Percentiles rank a stretch among this genome's conserved stretches.
These are phyloP conservation scores for Mormyrus iriodes DNA, from an alignment of 2,113 vertebrate genomes.

Conservation along the genomic window DNA sequence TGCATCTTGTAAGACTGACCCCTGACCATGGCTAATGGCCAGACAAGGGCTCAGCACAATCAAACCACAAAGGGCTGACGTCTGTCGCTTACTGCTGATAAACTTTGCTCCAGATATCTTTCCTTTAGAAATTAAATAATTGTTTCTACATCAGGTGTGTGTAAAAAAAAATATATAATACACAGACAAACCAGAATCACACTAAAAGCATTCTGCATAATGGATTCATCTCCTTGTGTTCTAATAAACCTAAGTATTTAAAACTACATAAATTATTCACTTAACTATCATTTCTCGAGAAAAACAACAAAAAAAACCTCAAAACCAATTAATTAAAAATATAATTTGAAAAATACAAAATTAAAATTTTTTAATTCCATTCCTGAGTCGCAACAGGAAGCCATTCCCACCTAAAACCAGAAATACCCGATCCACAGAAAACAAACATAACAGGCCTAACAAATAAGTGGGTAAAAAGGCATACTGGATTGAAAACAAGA, in stretches of 20 bases:
- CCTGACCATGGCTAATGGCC: conserved; percentile 24
- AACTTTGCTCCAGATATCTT: conserved; percentile 3
- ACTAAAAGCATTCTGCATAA: not conserved
- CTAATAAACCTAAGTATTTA: not conserved
- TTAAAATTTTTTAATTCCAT: not conserved
- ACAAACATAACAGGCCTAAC: not conserved
- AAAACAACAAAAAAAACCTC: not conserved
- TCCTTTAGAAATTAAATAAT: not conserved
- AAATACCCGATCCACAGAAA: not conserved
- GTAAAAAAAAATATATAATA: not conserved
- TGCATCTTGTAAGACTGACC: conserved; percentile 52
- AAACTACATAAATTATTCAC: not conserved
- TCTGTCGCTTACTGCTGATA: not conserved
- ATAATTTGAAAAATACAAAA: not conserved
- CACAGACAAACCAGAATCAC: not conserved
- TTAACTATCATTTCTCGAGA: not conserved
- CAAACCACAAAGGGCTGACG: conserved; percentile 22
- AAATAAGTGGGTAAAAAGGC: not conserved
- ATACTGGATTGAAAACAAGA: not conserved
- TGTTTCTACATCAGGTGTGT: not conserved
- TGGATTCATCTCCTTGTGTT: not conserved
- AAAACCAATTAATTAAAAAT: not conserved
- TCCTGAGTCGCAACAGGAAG: not conserved
- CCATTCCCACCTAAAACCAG: not conserved
- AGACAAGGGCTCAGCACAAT: conserved; percentile 13